These are phyloP conservation scores for Epinotia ramella DNA, from an alignment of 2,888 invertebrate genomes.

Conservation along the genomic window DNA sequence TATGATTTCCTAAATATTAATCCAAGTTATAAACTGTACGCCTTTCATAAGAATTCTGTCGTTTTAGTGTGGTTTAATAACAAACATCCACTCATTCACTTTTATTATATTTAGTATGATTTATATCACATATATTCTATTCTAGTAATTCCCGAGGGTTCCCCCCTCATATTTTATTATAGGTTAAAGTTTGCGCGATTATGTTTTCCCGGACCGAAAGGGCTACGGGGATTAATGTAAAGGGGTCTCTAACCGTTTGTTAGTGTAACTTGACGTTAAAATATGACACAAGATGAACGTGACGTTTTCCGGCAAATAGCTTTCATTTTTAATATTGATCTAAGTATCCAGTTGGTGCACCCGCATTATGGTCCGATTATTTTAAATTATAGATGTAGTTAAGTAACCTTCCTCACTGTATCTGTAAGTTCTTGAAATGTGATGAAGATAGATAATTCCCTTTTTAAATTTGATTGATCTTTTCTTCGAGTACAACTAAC, in stretches of 20 bases:
- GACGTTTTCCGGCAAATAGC: background rate
- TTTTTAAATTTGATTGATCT: background rate
- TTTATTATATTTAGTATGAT: background rate
- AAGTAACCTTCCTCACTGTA: too few species aligned
- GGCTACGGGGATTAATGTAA: slow-evolving; percentile 10
- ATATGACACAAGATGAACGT: background rate
- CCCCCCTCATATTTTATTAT: background rate
- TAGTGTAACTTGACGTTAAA: background rate
- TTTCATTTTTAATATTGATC: background rate
- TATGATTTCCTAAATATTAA: background rate
- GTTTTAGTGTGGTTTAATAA: background rate
- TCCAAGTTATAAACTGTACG: background rate
- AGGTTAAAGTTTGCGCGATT: background rate
- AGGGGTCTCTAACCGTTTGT: slow-evolving; percentile 3
- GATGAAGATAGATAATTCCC: too few species aligned
- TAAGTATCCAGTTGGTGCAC: background rate
- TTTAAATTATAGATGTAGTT: too few species aligned
- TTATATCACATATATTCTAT: background rate
- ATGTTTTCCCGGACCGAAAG: slow-evolving; percentile 1
- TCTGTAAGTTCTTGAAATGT: too few species aligned
- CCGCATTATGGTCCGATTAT: too few species aligned
- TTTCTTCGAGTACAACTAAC: background rate
- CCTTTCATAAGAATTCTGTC: background rate
- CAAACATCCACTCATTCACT: background rate
- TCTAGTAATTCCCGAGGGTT: background rate